phyloP scores from a whole-genome alignment of 2,797 vertebrate genomes.

The Botia almorhae region DNA sequence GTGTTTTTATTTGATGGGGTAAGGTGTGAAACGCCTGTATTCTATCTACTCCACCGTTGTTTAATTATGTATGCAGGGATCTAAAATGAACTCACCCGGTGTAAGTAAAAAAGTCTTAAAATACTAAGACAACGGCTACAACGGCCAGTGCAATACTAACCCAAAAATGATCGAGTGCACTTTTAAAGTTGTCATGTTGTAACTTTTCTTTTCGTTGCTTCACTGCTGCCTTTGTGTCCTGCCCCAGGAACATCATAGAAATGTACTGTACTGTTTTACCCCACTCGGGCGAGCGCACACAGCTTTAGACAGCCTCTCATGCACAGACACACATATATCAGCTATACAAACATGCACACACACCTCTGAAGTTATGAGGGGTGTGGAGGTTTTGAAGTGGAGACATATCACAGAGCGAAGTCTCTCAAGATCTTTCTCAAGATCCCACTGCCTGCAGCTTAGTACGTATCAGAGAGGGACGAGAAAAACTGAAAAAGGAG shows the following conservation, averaged over 20 bases:
- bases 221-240: not conserved
- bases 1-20: not conserved
- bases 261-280: not conserved
- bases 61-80: not conserved
- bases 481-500: not conserved
- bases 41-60: not conserved
- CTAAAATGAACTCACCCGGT: conserved; percentile 6
- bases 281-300: not conserved
- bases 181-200: not conserved
- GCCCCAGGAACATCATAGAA: not conserved
- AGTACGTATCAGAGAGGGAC: conserved; percentile 33
- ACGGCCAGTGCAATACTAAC: not conserved
- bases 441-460: conserved; percentile 38
- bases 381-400: not conserved
- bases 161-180: not conserved
- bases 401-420: conserved; percentile 14
- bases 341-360: conserved; percentile 10
- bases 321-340: conserved; percentile 16
- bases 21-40: not conserved
- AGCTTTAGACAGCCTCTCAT: conserved; percentile 13
- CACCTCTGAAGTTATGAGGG: conserved; percentile 2
- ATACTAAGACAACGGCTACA: not conserved
- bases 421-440: conserved; percentile 24
- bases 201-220: not conserved
- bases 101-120: not conserved